Evolutionary conservation across 2,888 invertebrate species (phyloP), one percentile per base, ranked within the genome.

Genomic region (Thymelicus acteon): DNA sequence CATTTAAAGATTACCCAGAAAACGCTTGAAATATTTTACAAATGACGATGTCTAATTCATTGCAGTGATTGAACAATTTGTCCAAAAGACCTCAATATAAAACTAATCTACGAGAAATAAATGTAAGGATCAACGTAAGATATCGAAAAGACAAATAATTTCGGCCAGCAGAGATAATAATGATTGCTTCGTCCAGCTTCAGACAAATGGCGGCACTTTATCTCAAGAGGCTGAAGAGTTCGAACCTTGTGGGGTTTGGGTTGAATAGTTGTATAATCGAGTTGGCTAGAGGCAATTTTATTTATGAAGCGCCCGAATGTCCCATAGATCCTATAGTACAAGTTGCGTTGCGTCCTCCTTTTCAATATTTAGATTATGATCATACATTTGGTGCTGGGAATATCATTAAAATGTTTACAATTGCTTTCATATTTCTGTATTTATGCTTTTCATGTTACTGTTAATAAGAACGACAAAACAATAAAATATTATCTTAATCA

Each of bases 71-170:
- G 54, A 54, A 24, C 54, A 54, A 54, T 54, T 54, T 24, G 54
- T 54, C 24, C 54, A 24, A 54, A 19, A 24, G 4, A 8, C 3
- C 37, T 13, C 15, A 60, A 39, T 44, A 47, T 1, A 44, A 47
- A 47, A 10, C 13, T 19, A 48, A 54, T 54, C 54, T 10, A 8
- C 2, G 24, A 24, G 44, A 62, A 48, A 62, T 62, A 62, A 48
- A 62, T 48, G 61, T 62, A 47, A 62, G 61, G 61, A 48, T 62
- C 48, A 44, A 48, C 47, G 61, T 48, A 8, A 47, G 48, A 62
- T 62, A 62, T 62, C 48, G 61, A 31, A 62, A 62, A 62, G 61
- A 44, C 61, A 62, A 62, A 62, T 62, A 47, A 62, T 62, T 61
- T 44, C 61, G 61, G 61, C 7, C 61, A 31, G 24, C 31, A 6